Conservation (phyloP, 2,797 vertebrate species). For the Tapirus indicus region DNA sequence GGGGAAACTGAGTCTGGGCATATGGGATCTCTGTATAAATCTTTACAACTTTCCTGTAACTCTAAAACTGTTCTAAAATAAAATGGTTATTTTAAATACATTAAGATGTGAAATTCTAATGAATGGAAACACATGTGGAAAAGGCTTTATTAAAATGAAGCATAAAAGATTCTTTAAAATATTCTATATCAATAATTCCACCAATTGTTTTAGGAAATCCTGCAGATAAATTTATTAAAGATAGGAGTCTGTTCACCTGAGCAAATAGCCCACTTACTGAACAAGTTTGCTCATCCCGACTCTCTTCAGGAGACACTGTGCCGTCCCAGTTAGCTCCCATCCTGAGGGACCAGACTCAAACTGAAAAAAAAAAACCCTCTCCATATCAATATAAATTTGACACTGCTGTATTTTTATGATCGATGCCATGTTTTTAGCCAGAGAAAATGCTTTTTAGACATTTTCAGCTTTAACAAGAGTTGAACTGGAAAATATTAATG, state of each 20-base stretch:
- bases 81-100: background rate
- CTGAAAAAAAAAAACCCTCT: no score
- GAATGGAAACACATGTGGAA: background rate
- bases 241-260: constrained; percentile 13
- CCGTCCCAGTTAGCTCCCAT: background rate
- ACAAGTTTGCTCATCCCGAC: background rate
- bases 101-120: background rate
- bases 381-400: constrained; percentile 35
- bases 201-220: constrained; percentile 19
- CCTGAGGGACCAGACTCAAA: background rate
- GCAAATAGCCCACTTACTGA: background rate
- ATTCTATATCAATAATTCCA: background rate
- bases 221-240: background rate
- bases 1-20: background rate
- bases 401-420: background rate
- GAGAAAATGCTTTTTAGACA: constrained; percentile 43
- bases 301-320: background rate
- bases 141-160: constrained; percentile 51
- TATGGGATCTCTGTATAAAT: background rate
- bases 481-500: constrained; percentile 52
- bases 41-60: background rate
- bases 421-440: background rate
- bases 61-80: background rate
- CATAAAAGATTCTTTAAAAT: background rate
- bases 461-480: constrained; percentile 17